phyloP scores from a whole-genome alignment of 2,888 invertebrate species.

The Patella depressa region DNA sequence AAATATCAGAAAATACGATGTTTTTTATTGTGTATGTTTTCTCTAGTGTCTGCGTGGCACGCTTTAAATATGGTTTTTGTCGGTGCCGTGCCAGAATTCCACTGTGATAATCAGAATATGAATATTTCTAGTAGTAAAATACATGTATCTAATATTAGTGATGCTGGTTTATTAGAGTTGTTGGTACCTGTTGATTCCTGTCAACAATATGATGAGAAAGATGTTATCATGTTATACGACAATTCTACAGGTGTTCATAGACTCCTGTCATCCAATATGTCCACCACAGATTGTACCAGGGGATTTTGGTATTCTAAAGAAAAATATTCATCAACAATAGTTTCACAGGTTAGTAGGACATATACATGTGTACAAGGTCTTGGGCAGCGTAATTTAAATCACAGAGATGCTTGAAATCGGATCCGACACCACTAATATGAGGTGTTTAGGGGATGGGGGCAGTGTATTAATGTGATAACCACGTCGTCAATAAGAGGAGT shows the following conservation, averaged over 20 bases:
- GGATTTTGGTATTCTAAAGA: conserved; percentile 83
- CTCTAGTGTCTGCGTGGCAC: conserved; percentile 91
- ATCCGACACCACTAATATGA: too few species aligned
- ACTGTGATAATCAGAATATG: conserved; percentile 75
- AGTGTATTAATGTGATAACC: too few species aligned
- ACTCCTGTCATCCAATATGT: conserved; percentile 6
- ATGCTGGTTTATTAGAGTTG: not conserved
- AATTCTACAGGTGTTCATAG: not conserved
- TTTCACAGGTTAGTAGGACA: conserved; percentile 79
- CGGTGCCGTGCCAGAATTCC: conserved; percentile 88
- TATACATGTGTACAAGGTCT: too few species aligned
- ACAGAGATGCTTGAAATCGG: too few species aligned
- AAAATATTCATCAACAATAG: conserved; percentile 81
- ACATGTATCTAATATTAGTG: conserved; percentile 23
- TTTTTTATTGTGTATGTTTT: conserved; percentile 89
- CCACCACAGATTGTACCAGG: conserved; percentile 58
- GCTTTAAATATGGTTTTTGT: conserved; percentile 95
- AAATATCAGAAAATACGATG: conserved; percentile 88
- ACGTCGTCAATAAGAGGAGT: too few species aligned
- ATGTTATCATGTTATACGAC: not conserved
- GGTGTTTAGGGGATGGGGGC: too few species aligned
- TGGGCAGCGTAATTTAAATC: too few species aligned
- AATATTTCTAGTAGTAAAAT: conserved; percentile 21
- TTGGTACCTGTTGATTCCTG: conserved; percentile 12
- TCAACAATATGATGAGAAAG: not conserved